Evolutionary conservation across 1,140 invertebrate genomes (phyloP).

Genomic region (Habropoda laboriosa): DNA sequence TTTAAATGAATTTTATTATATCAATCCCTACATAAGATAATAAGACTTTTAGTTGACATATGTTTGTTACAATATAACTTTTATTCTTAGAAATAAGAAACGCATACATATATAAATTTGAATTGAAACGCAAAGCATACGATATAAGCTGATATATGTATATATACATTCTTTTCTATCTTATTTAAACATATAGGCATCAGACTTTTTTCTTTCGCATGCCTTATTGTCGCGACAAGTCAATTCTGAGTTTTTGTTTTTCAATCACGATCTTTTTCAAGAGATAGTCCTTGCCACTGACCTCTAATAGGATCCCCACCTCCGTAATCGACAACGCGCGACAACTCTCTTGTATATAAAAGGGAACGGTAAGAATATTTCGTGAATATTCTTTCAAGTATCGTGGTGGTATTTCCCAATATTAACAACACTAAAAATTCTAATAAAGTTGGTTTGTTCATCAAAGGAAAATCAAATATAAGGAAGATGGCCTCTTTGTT

Average conservation of each 20-base stretch:
- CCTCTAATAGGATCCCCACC: conserved; percentile 29
- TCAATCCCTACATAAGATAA: too few species aligned
- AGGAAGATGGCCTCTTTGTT: not conserved
- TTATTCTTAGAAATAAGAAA: too few species aligned
- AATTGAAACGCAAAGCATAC: too few species aligned
- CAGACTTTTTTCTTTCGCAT: not conserved
- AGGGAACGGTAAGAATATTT: conserved; percentile 1
- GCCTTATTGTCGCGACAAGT: not conserved
- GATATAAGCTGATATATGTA: too few species aligned
- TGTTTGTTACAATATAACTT: too few species aligned
- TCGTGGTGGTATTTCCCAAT: not conserved
- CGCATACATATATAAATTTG: too few species aligned
- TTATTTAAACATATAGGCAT: not conserved
- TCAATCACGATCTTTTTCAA: conserved; percentile 1
- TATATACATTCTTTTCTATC: not conserved
- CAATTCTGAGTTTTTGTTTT: conserved; percentile 19
- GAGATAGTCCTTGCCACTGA: conserved; percentile 46
- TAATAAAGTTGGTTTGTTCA: not conserved
- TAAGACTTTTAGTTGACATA: too few species aligned
- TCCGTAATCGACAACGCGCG: not conserved
- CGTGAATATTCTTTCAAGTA: not conserved
- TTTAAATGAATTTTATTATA: too few species aligned
- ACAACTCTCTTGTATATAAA: conserved; percentile 46
- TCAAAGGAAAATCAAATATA: not conserved
- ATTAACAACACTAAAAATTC: not conserved